These are phyloP conservation scores for Phyllostomus discolor DNA, from an alignment of 2,113 vertebrate species.

Conservation along the genomic window DNA sequence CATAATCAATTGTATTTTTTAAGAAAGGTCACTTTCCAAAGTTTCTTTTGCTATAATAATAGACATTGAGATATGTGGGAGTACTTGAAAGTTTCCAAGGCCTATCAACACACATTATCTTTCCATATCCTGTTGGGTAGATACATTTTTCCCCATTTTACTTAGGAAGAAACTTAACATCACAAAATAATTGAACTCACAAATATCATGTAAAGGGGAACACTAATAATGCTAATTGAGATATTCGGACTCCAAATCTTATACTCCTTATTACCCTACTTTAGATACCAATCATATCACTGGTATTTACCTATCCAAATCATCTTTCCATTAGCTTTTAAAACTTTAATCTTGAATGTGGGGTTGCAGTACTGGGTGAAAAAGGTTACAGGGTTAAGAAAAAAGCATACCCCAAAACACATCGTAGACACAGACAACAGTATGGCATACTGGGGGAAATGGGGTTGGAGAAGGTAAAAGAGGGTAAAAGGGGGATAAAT, in stretches of 20 bases:
- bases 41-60: not conserved
- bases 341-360: conserved; percentile 20
- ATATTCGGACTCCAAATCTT: not conserved
- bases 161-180: not conserved
- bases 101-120: not conserved
- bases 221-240: not conserved
- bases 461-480: not conserved
- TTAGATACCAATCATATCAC: not conserved
- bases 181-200: not conserved
- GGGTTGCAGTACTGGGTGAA: not conserved
- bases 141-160: not conserved
- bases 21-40: conserved; percentile 2
- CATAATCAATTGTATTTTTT: not conserved
- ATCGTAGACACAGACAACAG: not conserved
- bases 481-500: not conserved
- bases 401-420: not conserved
- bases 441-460: not conserved
- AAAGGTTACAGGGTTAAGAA: not conserved
- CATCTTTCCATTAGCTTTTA: conserved; percentile 23
- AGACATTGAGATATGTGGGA: not conserved
- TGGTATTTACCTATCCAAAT: not conserved
- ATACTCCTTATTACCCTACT: not conserved
- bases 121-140: not conserved
- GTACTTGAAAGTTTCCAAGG: not conserved
- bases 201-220: not conserved